These are phyloP conservation scores for Brachionus angularis DNA, from an alignment of 1,140 invertebrate genomes.

Conservation along the genomic window DNA sequence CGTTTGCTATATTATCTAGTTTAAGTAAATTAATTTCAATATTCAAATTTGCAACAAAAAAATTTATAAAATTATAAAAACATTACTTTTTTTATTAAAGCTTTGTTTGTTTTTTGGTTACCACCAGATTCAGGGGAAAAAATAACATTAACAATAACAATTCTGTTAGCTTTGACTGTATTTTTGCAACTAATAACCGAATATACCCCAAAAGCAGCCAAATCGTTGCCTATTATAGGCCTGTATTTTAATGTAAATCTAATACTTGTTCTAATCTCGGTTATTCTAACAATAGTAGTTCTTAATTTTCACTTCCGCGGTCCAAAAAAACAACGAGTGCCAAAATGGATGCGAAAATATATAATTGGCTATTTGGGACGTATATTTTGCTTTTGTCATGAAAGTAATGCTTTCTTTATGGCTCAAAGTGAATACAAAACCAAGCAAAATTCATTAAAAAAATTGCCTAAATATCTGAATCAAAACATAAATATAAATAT, in stretches of 20 bases:
- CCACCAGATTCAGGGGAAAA: constrained; percentile 45
- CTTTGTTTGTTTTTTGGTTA: constrained; percentile 42
- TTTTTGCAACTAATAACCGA: constrained; percentile 41
- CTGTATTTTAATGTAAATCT: constrained; percentile 43
- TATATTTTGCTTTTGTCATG: constrained; percentile 28
- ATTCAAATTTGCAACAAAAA: too few species aligned
- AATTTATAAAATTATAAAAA: neutral
- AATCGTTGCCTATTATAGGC: constrained; percentile 34
- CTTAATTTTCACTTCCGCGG: constrained; percentile 43
- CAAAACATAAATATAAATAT: too few species aligned
- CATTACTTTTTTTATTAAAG: neutral
- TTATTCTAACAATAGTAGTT: constrained; percentile 34
- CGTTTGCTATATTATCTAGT: constrained; percentile 37
- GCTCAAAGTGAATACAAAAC: neutral
- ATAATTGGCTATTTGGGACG: constrained; percentile 39
- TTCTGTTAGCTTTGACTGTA: constrained; percentile 41
- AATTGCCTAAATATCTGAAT: too few species aligned
- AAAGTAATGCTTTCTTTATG: constrained; percentile 8
- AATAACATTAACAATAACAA: constrained; percentile 43
- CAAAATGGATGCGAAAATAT: constrained; percentile 11
- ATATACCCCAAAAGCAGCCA: constrained; percentile 40
- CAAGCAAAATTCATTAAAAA: constrained; percentile 10
- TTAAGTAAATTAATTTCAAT: constrained; percentile 2
- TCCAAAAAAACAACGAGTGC: constrained; percentile 40
- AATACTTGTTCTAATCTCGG: constrained; percentile 41